Conservation (phyloP, 2,797 vertebrate species). For the Notamacropus eugenii region DNA sequence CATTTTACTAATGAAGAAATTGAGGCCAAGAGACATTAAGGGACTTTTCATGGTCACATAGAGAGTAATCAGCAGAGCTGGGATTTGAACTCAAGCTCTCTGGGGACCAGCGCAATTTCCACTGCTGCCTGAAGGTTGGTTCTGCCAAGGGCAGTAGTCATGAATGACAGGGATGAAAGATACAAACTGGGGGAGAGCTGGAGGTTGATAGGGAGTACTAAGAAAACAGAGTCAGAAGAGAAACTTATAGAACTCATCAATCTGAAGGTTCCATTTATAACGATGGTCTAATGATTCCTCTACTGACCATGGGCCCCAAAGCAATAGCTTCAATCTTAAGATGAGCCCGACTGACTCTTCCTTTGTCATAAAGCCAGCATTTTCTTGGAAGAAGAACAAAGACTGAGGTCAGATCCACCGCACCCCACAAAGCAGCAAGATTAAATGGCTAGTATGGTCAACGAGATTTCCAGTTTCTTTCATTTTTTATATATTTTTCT, state of each 20-base stretch:
- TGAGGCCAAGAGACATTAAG: neutral
- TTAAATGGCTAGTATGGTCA: neutral
- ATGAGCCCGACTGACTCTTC: neutral
- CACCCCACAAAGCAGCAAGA: neutral
- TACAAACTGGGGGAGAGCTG: neutral
- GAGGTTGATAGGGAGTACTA: neutral
- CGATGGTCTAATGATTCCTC: neutral
- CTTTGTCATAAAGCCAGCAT: neutral
- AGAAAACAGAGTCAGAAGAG: neutral
- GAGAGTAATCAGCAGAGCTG: neutral
- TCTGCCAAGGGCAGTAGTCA: neutral
- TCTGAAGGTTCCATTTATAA: neutral
- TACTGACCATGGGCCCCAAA: neutral
- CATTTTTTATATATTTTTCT: neutral
- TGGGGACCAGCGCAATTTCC: neutral
- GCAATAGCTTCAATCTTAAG: neutral
- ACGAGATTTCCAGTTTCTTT: neutral
- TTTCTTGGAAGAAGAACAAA: neutral
- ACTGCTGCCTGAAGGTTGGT: neutral
- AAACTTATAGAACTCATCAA: neutral
- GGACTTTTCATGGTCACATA: neutral
- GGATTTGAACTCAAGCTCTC: neutral
- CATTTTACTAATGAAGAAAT: neutral
- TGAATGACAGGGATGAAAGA: neutral
- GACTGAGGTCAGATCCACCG: neutral